phyloP scores from a whole-genome alignment of 2,113 vertebrate species.

The Podarcis cretensis region DNA sequence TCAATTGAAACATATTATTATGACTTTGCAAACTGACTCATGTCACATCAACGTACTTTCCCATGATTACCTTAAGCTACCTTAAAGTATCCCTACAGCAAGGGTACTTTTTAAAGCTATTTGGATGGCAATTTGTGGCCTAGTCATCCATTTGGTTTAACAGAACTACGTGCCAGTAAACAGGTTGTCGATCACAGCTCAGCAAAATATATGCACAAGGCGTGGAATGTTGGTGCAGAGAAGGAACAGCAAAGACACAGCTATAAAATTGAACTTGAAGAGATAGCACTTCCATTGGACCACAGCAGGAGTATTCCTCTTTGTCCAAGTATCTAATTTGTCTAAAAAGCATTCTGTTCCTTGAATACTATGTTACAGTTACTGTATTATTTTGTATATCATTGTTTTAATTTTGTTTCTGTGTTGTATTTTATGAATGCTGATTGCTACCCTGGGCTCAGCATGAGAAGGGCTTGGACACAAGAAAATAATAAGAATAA shows the following conservation, averaged over 20 bases:
- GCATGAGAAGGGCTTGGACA: too few relatives aligned
- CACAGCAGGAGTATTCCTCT: too few relatives aligned
- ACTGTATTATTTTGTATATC: too few relatives aligned
- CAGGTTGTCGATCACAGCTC: neutral
- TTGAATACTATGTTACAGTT: too few relatives aligned
- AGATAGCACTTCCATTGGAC: neutral
- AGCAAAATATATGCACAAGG: neutral
- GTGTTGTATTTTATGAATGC: too few relatives aligned
- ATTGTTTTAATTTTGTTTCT: too few relatives aligned
- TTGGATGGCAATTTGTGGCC: neutral
- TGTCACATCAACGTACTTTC: neutral
- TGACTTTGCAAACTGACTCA: slow-evolving; percentile 11
- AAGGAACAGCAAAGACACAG: neutral
- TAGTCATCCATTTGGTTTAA: neutral
- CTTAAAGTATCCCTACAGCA: neutral
- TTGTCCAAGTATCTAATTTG: too few relatives aligned
- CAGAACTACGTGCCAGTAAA: neutral
- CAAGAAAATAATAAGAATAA: too few relatives aligned
- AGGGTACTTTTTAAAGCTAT: neutral
- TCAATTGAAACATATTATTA: slow-evolving; percentile 5
- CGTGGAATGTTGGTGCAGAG: neutral
- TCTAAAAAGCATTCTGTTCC: too few relatives aligned
- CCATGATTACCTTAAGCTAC: neutral
- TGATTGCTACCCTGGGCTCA: too few relatives aligned
- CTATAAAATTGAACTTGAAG: neutral